Percentiles rank a stretch among this genome's conserved stretches.
phyloP scores from a whole-genome alignment of 2,113 vertebrate genomes.

The Lamprotornis superbus region DNA sequence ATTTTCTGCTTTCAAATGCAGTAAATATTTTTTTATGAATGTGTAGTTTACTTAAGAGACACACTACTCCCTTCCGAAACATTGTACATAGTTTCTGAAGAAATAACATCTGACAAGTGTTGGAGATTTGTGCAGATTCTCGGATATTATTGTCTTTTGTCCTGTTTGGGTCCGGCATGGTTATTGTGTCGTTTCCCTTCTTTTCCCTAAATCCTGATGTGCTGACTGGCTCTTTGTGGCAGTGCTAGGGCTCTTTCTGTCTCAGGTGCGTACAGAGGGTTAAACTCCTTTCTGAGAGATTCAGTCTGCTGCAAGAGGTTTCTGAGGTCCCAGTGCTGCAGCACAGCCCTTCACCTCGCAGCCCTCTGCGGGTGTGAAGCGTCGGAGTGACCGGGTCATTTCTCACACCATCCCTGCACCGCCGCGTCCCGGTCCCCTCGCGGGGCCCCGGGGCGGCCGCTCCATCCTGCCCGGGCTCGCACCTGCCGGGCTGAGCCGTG shows the following conservation, averaged over 20 bases:
- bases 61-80: not conserved
- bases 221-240: not conserved
- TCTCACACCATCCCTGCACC: not conserved
- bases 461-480: not conserved
- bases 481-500: not conserved
- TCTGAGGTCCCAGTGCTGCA: not conserved
- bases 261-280: not conserved
- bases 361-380: not conserved
- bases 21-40: conserved; percentile 19
- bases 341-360: not conserved
- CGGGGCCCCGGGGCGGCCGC: not conserved
- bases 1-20: conserved; percentile 35
- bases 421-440: not conserved
- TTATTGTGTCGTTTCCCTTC: not conserved
- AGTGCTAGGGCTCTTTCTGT: not conserved
- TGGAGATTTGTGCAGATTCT: not conserved
- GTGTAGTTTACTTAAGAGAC: conserved; percentile 50
- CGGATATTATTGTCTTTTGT: not conserved
- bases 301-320: not conserved
- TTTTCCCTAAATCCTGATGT: not conserved
- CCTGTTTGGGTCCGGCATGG: not conserved
- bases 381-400: not conserved
- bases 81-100: not conserved
- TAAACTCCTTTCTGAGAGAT: not conserved
- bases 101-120: not conserved